These are phyloP conservation scores for Alsophila aescularia DNA, from an alignment of 2,888 invertebrate genomes.

Conservation along the genomic window DNA sequence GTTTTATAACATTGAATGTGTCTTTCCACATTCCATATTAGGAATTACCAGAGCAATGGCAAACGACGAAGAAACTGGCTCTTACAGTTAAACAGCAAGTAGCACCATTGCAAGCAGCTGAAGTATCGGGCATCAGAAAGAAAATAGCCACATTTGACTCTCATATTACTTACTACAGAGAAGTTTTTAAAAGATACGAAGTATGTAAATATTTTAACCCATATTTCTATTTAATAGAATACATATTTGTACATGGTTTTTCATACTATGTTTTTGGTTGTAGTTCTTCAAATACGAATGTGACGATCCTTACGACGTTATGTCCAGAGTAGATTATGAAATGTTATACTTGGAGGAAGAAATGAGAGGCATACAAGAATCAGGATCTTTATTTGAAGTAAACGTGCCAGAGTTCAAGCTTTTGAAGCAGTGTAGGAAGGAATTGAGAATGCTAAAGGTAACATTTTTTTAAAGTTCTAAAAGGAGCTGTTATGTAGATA, in stretches of 20 bases:
- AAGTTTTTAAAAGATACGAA: slow-evolving; percentile 92
- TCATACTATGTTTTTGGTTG: slow-evolving; percentile 22
- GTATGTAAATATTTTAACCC: slow-evolving; percentile 42
- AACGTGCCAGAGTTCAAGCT: slow-evolving; percentile 97
- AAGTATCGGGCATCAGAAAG: slow-evolving; percentile 95
- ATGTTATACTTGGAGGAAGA: slow-evolving; percentile 92
- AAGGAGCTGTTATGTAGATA: neutral
- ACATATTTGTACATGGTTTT: neutral
- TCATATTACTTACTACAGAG: slow-evolving; percentile 92
- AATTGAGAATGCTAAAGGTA: slow-evolving; percentile 94
- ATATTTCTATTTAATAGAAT: neutral
- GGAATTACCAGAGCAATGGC: slow-evolving; percentile 98
- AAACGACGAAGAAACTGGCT: slow-evolving; percentile 96
- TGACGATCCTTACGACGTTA: slow-evolving; percentile 88
- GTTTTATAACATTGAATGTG: neutral
- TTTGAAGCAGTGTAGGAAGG: slow-evolving; percentile 95
- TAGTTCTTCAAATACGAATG: slow-evolving; percentile 91
- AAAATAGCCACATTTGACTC: slow-evolving; percentile 94
- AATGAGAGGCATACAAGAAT: slow-evolving; percentile 93
- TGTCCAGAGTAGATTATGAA: slow-evolving; percentile 91
- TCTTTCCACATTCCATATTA: slow-evolving; percentile 54
- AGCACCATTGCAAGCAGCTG: slow-evolving; percentile 96
- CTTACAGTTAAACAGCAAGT: slow-evolving; percentile 96
- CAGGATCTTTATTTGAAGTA: slow-evolving; percentile 97
- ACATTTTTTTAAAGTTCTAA: neutral